These are phyloP conservation scores for Bombus breviceps DNA, from an alignment of 1,140 invertebrate genomes.

Conservation along the genomic window DNA sequence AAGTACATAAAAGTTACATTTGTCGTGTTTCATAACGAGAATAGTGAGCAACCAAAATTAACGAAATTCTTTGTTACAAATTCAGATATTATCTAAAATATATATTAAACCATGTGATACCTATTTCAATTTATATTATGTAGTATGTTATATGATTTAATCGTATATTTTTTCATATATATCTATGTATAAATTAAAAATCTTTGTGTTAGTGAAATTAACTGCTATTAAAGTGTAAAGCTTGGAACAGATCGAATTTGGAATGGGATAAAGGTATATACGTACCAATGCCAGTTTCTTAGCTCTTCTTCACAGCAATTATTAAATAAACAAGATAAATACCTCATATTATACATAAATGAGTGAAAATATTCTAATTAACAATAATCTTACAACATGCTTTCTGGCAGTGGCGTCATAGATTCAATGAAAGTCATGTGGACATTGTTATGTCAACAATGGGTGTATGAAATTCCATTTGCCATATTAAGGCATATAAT, in stretches of 20 bases:
- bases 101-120: conserved; percentile 25
- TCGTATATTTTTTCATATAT: not conserved
- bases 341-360: conserved; percentile 36
- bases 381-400: conserved; percentile 63
- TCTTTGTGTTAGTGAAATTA: conserved; percentile 21
- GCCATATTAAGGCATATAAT: conserved; percentile 24
- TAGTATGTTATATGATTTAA: conserved; percentile 11
- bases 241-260: conserved; percentile 45
- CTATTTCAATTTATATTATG: conserved; percentile 31
- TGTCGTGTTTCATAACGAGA: conserved; percentile 11
- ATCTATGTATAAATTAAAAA: conserved; percentile 28
- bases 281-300: conserved; percentile 59
- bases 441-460: conserved; percentile 71
- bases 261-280: conserved; percentile 59
- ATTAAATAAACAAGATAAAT: conserved; percentile 52
- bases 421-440: conserved; percentile 65
- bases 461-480: conserved; percentile 50
- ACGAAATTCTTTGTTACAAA: not conserved
- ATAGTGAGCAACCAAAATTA: conserved; percentile 20
- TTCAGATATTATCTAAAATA: conserved; percentile 34
- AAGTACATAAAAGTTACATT: conserved; percentile 29
- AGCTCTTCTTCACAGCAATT: conserved; percentile 38
- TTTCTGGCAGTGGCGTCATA: conserved; percentile 72
- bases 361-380: conserved; percentile 50
- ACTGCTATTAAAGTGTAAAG: conserved; percentile 38